phyloP scores from a whole-genome alignment of 2,113 vertebrate genomes.

The zebrafish (Danio rerio) region GRCz12tu NC_133180.1:22296001-22296500 shows the following conservation, averaged over 20 bases:
- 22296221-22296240: not conserved
- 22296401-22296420: constrained; percentile 36
- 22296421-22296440: constrained; percentile 23
- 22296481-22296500: constrained; percentile 14
- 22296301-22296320: constrained; percentile 43
- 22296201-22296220: not conserved
- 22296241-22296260: constrained; percentile 12
- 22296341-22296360: constrained; percentile 6
- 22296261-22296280: constrained; percentile 17
- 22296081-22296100: too few relatives aligned
- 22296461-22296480: not conserved
- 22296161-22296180: too few relatives aligned
- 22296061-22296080: too few relatives aligned
- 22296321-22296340: constrained; percentile 29
- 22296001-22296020: too few relatives aligned
- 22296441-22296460: constrained; percentile 9
- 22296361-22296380: constrained; percentile 31
- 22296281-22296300: constrained; percentile 25
- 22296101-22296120: too few relatives aligned
- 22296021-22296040: too few relatives aligned
- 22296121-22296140: too few relatives aligned
- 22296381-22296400: constrained; percentile 18
- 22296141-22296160: too few relatives aligned
- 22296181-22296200: constrained; percentile 6
- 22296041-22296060: too few relatives aligned